Evolutionary conservation across 2,113 vertebrate genomes (phyloP).

Genomic region (Amphiprion ocellaris): DNA sequence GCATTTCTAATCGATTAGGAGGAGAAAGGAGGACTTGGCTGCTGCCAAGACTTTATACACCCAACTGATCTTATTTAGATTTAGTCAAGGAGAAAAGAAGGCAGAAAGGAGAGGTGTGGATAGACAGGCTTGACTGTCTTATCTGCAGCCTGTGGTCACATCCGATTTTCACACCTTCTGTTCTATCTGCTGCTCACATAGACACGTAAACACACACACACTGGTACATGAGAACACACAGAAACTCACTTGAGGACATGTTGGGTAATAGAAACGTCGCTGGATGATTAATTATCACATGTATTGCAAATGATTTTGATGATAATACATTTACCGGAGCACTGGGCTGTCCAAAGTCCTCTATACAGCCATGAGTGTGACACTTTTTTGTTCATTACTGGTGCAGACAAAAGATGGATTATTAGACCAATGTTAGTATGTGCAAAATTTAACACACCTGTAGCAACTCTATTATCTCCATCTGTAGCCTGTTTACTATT

Average conservation of each 20-base stretch:
- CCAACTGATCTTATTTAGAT: constrained; percentile 77
- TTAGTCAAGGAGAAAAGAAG: constrained; percentile 53
- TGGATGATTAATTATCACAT: constrained; percentile 71
- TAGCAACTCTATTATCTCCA: constrained; percentile 55
- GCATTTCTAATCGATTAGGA: constrained; percentile 70
- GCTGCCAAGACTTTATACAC: constrained; percentile 63
- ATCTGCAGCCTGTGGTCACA: constrained; percentile 72
- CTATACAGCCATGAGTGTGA: constrained; percentile 17
- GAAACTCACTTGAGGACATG: constrained; percentile 31
- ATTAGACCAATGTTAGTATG: constrained; percentile 24
- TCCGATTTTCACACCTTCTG: constrained; percentile 72
- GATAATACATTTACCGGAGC: constrained; percentile 57
- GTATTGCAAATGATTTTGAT: constrained; percentile 49
- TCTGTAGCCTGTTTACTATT: constrained; percentile 45
- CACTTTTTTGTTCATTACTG: constrained; percentile 47
- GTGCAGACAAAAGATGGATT: constrained; percentile 35
- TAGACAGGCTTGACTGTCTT: constrained; percentile 67
- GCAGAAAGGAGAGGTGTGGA: constrained; percentile 46
- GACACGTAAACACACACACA: constrained; percentile 17
- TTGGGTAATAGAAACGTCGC: constrained; percentile 49
- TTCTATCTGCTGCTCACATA: constrained; percentile 59
- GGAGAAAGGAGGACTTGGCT: constrained; percentile 46
- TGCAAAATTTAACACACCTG: constrained; percentile 70
- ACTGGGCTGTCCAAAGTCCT: constrained; percentile 32
- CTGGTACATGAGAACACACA: constrained; percentile 12